A percentile compares a stretch with the other conserved stretches of the same genome.
These are phyloP conservation scores for Chymomyza procnemis DNA, from an alignment of 2,888 invertebrate genomes.

Conservation along the genomic window DNA sequence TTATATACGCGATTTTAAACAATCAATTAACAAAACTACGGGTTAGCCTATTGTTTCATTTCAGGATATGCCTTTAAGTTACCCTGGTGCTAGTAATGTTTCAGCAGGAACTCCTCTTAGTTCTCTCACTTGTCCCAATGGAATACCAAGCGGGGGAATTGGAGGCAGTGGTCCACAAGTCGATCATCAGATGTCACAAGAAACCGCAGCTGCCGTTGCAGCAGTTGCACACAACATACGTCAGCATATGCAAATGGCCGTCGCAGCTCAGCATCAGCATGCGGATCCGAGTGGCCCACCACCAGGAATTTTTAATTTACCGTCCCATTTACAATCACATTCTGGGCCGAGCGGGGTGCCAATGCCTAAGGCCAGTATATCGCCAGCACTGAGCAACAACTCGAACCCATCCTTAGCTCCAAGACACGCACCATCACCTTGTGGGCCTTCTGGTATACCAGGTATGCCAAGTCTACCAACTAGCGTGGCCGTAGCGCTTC, in stretches of 20 bases:
- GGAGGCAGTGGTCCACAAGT: slow-evolving; percentile 68
- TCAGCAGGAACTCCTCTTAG: slow-evolving; percentile 35
- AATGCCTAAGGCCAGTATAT: slow-evolving; percentile 77
- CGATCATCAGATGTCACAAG: slow-evolving; percentile 81
- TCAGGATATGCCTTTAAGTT: slow-evolving; percentile 82
- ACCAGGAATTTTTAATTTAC: slow-evolving; percentile 78
- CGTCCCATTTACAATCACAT: slow-evolving; percentile 50
- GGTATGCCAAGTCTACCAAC: slow-evolving; percentile 71
- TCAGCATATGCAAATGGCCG: slow-evolving; percentile 88
- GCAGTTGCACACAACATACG: slow-evolving; percentile 91
- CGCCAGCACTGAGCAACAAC: slow-evolving; percentile 76
- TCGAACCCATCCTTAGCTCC: slow-evolving; percentile 69
- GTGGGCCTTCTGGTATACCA: slow-evolving; percentile 66
- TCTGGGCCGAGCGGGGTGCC: slow-evolving; percentile 62
- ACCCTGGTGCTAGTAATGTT: slow-evolving; percentile 79
- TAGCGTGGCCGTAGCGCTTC: slow-evolving; percentile 74
- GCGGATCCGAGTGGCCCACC: slow-evolving; percentile 77
- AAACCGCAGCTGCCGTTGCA: slow-evolving; percentile 90
- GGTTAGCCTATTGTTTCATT: slow-evolving; percentile 80
- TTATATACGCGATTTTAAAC: not conserved
- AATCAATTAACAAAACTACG: slow-evolving; percentile 43
- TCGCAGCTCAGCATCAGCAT: slow-evolving; percentile 80
- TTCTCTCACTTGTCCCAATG: slow-evolving; percentile 60
- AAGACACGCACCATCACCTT: slow-evolving; percentile 72
- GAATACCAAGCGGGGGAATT: slow-evolving; percentile 48